Percentiles rank a stretch among this genome's conserved stretches.
Evolutionary conservation across 2,888 invertebrate genomes (phyloP).

Genomic region (Eugnorisma glareosa): DNA sequence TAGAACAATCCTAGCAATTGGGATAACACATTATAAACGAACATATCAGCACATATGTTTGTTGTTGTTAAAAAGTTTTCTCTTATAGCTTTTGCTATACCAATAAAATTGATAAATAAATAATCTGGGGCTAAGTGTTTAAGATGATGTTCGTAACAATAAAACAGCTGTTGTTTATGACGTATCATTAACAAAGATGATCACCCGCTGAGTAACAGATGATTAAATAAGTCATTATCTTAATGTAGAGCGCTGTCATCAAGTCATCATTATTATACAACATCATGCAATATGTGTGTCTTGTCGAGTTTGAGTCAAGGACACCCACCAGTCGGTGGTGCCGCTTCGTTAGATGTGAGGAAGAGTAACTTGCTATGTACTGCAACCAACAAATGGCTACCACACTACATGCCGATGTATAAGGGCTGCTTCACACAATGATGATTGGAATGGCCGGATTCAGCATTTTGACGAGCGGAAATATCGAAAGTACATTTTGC

Average conservation of each 20-base stretch:
- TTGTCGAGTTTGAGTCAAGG: conserved; percentile 32
- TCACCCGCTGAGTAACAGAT: conserved; percentile 5
- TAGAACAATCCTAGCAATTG: not conserved
- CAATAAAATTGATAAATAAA: conserved; percentile 8
- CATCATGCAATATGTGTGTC: conserved; percentile 16
- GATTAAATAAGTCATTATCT: conserved; percentile 42
- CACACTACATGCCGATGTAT: not conserved
- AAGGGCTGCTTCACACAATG: not conserved
- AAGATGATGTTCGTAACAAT: not conserved
- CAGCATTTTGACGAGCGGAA: not conserved
- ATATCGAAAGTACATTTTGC: not conserved
- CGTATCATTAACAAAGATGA: conserved; percentile 27
- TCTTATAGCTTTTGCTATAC: not conserved
- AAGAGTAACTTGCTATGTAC: not conserved
- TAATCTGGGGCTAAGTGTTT: not conserved
- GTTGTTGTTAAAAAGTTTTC: not conserved
- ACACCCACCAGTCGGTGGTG: not conserved
- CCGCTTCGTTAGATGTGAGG: not conserved
- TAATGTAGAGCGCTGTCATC: conserved; percentile 21
- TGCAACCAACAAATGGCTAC: not conserved
- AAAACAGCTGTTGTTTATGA: conserved; percentile 17
- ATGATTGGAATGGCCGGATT: not conserved
- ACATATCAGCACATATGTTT: not conserved
- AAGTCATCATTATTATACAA: conserved; percentile 27
- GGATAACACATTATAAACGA: not conserved